Conservation (phyloP, 2,888 invertebrate genomes). For the Pteria penguin region DNA sequence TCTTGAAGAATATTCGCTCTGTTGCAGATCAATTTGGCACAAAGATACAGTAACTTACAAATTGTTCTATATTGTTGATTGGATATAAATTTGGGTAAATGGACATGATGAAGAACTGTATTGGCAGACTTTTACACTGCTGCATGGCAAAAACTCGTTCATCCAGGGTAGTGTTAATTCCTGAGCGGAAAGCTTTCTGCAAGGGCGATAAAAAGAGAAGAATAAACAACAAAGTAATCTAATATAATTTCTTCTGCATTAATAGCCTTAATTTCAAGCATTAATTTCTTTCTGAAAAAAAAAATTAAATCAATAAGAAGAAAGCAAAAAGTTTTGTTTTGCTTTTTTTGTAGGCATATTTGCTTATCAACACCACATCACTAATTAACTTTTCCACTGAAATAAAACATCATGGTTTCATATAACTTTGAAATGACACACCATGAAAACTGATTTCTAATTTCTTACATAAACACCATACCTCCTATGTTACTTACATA, state of each 20-base stretch:
- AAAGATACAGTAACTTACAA: constrained; percentile 70
- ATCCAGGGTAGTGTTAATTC: constrained; percentile 93
- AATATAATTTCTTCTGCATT: too few relatives aligned
- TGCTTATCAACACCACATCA: too few relatives aligned
- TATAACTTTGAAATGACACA: not conserved
- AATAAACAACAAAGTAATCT: too few relatives aligned
- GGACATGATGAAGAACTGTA: constrained; percentile 88
- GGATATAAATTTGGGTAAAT: constrained; percentile 96
- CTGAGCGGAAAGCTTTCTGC: constrained; percentile 92
- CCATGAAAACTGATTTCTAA: not conserved
- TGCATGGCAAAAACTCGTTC: constrained; percentile 96
- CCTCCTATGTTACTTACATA: constrained; percentile 84
- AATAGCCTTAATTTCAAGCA: too few relatives aligned
- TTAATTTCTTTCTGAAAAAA: too few relatives aligned
- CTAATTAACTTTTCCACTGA: too few relatives aligned
- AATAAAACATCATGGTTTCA: not conserved
- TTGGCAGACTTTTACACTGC: constrained; percentile 92
- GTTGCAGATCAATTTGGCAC: too few relatives aligned
- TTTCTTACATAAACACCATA: not conserved
- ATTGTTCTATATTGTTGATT: constrained; percentile 87
- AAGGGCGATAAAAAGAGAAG: too few relatives aligned
- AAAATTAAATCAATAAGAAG: too few relatives aligned
- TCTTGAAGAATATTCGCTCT: too few relatives aligned
- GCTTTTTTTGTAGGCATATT: too few relatives aligned
- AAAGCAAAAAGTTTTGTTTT: too few relatives aligned